These are phyloP conservation scores for Oryzias melastigma DNA, from an alignment of 2,113 vertebrate genomes.

Conservation along the genomic window DNA sequence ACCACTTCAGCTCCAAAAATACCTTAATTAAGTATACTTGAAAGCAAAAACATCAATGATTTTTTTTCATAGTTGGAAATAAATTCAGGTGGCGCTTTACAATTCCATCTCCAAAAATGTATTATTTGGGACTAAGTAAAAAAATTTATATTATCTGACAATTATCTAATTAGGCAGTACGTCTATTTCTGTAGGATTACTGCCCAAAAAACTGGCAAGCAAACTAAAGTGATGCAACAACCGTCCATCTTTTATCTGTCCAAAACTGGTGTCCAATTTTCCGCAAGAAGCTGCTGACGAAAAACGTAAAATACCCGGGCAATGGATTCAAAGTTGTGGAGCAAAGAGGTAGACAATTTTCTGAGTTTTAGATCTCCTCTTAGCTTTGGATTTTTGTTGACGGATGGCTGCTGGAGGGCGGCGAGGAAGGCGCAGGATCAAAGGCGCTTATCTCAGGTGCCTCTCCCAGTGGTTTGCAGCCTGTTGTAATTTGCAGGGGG, in stretches of 20 bases:
- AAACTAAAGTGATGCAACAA: no score
- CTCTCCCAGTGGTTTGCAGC: slow-evolving; percentile 42
- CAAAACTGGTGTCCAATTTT: background rate
- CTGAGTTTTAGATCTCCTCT: slow-evolving; percentile 33
- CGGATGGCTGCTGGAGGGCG: slow-evolving; percentile 53
- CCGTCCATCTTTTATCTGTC: background rate
- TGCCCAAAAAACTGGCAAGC: no score
- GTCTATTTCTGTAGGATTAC: no score
- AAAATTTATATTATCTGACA: no score
- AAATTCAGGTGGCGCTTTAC: no score
- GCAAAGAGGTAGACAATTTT: slow-evolving; percentile 29
- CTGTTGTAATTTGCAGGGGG: slow-evolving; percentile 52
- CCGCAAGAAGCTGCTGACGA: background rate
- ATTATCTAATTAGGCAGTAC: no score
- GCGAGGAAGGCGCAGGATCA: slow-evolving; percentile 57
- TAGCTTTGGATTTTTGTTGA: slow-evolving; percentile 51
- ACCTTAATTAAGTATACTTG: no score
- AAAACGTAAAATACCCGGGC: background rate
- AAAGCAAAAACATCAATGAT: no score
- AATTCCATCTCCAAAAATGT: no score
- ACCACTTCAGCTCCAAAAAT: no score
- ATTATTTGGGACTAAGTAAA: no score
- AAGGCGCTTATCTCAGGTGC: slow-evolving; percentile 61
- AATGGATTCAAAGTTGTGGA: slow-evolving; percentile 7
- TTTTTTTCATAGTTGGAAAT: no score